A percentile compares a stretch with the other conserved stretches of the same genome.
Conservation (phyloP, 2,113 vertebrate species). For the Echinops telfairi region DNA sequence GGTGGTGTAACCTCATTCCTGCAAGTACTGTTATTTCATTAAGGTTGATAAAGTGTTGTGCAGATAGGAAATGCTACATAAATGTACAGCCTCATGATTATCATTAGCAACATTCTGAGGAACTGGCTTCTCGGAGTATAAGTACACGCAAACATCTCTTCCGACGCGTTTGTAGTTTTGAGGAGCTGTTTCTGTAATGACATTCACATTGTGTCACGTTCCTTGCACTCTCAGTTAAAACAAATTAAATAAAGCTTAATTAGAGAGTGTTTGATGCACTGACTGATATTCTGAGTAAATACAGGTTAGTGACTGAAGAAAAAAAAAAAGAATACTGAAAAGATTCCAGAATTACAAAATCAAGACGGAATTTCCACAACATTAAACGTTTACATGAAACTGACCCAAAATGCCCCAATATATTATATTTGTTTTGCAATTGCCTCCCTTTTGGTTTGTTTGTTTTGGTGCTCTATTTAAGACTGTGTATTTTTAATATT, state of each 20-base stretch:
- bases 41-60: constrained; percentile 69
- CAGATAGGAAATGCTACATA: constrained; percentile 66
- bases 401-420: constrained; percentile 2
- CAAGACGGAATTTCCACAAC: constrained; percentile 49
- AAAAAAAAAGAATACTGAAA: constrained; percentile 75
- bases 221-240: constrained; percentile 84
- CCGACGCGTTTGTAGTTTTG: constrained; percentile 48
- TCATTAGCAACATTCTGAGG: constrained; percentile 42
- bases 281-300: constrained; percentile 85
- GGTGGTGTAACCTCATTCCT: constrained; percentile 65
- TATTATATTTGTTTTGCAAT: constrained; percentile 31
- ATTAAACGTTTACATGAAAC: constrained; percentile 54
- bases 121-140: constrained; percentile 42
- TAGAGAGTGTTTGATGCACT: constrained; percentile 86
- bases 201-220: constrained; percentile 83
- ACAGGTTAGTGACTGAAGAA: constrained; percentile 82
- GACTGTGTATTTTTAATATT: constrained; percentile 31
- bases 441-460: neutral
- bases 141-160: constrained; percentile 49
- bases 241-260: constrained; percentile 88
- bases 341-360: constrained; percentile 77
- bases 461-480: constrained; percentile 52
- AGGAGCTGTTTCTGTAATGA: constrained; percentile 70
- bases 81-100: constrained; percentile 65
- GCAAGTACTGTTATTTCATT: constrained; percentile 69